Conservation (phyloP, 2,888 invertebrate genomes). For the Diaperis boleti region DNA sequence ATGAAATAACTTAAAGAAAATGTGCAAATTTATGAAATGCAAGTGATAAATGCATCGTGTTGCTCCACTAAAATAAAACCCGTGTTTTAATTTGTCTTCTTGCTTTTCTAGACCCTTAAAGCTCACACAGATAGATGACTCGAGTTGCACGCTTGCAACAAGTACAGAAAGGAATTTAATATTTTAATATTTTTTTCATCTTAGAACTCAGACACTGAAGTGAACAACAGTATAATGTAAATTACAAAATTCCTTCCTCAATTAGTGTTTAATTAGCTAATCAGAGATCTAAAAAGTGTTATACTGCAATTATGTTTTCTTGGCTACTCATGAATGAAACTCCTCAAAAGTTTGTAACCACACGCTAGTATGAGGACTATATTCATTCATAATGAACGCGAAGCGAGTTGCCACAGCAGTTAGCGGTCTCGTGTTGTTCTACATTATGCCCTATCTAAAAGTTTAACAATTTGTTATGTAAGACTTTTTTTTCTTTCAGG, state of each 20-base stretch:
- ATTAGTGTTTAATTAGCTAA: not conserved
- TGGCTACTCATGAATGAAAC: slow-evolving; percentile 12
- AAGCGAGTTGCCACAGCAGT: too few relatives aligned
- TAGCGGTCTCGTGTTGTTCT: slow-evolving; percentile 15
- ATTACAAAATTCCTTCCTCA: not conserved
- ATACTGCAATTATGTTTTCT: not conserved
- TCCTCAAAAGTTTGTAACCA: slow-evolving; percentile 1
- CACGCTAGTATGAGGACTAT: not conserved
- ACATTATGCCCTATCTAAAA: not conserved
- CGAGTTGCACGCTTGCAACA: not conserved
- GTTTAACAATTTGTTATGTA: not conserved
- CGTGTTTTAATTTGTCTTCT: not conserved
- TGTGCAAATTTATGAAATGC: not conserved
- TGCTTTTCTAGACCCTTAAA: not conserved
- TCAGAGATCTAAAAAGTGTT: not conserved
- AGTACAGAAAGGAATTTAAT: too few relatives aligned
- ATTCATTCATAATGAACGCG: too few relatives aligned
- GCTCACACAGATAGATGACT: not conserved
- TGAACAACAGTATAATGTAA: too few relatives aligned
- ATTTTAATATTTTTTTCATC: too few relatives aligned
- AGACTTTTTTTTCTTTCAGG: not conserved
- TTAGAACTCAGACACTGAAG: too few relatives aligned
- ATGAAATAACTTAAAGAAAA: not conserved
- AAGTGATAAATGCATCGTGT: not conserved
- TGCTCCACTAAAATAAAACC: not conserved